These are phyloP conservation scores for Scotopteryx bipunctaria DNA, from an alignment of 2,888 invertebrate genomes.

Conservation along the genomic window DNA sequence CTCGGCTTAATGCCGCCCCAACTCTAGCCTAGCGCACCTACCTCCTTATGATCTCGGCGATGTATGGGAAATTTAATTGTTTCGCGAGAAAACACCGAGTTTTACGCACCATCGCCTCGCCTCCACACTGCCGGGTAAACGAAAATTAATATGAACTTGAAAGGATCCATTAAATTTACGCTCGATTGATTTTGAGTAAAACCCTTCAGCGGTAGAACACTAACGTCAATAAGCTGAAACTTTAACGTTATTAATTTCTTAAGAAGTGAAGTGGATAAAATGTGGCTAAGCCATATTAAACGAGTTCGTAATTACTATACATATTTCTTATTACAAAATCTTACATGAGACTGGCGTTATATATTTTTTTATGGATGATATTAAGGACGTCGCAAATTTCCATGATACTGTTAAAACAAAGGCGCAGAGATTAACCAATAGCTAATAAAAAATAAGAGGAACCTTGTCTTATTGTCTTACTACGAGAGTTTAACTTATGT, in stretches of 20 bases:
- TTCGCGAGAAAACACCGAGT: slow-evolving; percentile 71
- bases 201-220: slow-evolving; percentile 74
- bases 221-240: slow-evolving; percentile 61
- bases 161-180: slow-evolving; percentile 79
- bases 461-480: slow-evolving; percentile 33
- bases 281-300: not conserved
- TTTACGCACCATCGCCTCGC: slow-evolving; percentile 63
- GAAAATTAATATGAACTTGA: slow-evolving; percentile 74
- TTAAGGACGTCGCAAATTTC: slow-evolving; percentile 49
- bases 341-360: too few relatives aligned
- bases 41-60: slow-evolving; percentile 64
- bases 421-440: slow-evolving; percentile 55
- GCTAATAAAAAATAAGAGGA: slow-evolving; percentile 44
- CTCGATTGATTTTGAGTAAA: slow-evolving; percentile 72
- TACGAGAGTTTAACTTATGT: slow-evolving; percentile 31
- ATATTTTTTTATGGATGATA: too few relatives aligned
- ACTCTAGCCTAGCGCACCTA: slow-evolving; percentile 52
- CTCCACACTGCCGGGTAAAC: slow-evolving; percentile 62
- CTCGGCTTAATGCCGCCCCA: slow-evolving; percentile 55
- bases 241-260: slow-evolving; percentile 12
- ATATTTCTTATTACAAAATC: not conserved
- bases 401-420: slow-evolving; percentile 55
- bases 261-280: slow-evolving; percentile 1
- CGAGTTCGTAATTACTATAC: slow-evolving; percentile 2
- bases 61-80: slow-evolving; percentile 79